Evolutionary conservation across 1,140 invertebrate genomes (phyloP).

Genomic region (Mylabris phalerata): DNA sequence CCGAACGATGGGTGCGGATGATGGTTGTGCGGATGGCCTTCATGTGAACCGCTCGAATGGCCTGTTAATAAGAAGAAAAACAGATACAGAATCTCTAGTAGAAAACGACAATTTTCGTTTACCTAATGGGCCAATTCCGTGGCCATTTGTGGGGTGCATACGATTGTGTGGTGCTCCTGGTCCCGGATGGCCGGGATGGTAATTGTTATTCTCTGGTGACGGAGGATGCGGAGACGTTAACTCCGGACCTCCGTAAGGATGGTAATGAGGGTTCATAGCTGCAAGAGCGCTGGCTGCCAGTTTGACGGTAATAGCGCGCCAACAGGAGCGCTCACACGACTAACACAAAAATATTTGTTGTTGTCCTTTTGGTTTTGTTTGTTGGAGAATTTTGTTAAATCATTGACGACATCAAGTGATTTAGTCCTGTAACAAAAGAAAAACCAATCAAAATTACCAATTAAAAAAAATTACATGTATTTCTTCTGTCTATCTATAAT

Average conservation of each 20-base stretch:
- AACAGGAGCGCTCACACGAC: constrained; percentile 30
- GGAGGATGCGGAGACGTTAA: constrained; percentile 60
- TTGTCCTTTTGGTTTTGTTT: not conserved
- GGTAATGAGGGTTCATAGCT: constrained; percentile 64
- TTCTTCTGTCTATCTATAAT: not conserved
- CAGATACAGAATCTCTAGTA: not conserved
- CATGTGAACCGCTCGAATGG: constrained; percentile 34
- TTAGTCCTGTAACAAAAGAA: not conserved
- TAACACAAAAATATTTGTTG: constrained; percentile 7
- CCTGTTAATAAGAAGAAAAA: constrained; percentile 24
- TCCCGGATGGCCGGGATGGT: constrained; percentile 35
- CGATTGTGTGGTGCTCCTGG: constrained; percentile 32
- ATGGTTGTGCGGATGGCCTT: constrained; percentile 32
- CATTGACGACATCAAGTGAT: not conserved
- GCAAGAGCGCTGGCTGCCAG: constrained; percentile 57
- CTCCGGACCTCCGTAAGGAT: constrained; percentile 55
- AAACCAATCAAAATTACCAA: not conserved
- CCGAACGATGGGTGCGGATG: constrained; percentile 38
- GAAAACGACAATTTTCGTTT: constrained; percentile 5
- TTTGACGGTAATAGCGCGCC: constrained; percentile 43
- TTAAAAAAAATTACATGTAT: not conserved
- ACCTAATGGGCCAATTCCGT: constrained; percentile 39
- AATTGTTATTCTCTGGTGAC: constrained; percentile 52
- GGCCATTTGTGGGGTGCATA: constrained; percentile 42
- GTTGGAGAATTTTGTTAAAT: not conserved